phyloP scores from a whole-genome alignment of 2,888 invertebrate species.

The Epirrhoe tristata region DNA sequence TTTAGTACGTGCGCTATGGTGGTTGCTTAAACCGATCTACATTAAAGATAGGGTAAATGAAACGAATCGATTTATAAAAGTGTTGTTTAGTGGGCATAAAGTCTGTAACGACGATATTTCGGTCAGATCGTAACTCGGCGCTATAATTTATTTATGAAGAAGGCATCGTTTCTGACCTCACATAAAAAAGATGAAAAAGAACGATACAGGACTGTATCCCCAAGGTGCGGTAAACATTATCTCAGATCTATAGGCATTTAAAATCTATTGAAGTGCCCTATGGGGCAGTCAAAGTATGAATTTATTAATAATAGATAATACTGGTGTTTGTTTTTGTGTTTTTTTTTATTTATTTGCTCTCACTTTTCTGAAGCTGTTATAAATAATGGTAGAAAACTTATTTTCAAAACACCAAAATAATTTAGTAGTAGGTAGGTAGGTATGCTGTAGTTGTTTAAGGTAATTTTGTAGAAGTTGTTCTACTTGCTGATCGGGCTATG shows the following conservation, averaged over 20 bases:
- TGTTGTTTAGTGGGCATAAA: slow-evolving; percentile 25
- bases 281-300: too few relatives aligned
- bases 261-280: too few relatives aligned
- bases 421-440: background rate
- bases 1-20: slow-evolving; percentile 4
- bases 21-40: slow-evolving; percentile 12
- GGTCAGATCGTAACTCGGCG: slow-evolving; percentile 21
- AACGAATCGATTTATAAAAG: slow-evolving; percentile 21
- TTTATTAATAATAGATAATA: too few relatives aligned
- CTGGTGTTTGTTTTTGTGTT: too few relatives aligned
- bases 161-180: slow-evolving; percentile 12
- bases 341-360: too few relatives aligned
- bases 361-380: too few relatives aligned
- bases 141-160: slow-evolving; percentile 21
- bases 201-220: too few relatives aligned
- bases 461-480: background rate
- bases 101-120: slow-evolving; percentile 27
- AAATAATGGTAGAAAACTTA: too few relatives aligned
- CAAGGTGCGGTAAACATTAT: too few relatives aligned
- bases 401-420: too few relatives aligned
- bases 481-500: background rate
- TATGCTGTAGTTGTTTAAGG: background rate
- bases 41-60: slow-evolving; percentile 18
- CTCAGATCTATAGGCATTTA: too few relatives aligned
- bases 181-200: slow-evolving; percentile 7